These are phyloP conservation scores for Prietella phreatophila DNA, from an alignment of 2,113 vertebrate species.

Conservation along the genomic window DNA sequence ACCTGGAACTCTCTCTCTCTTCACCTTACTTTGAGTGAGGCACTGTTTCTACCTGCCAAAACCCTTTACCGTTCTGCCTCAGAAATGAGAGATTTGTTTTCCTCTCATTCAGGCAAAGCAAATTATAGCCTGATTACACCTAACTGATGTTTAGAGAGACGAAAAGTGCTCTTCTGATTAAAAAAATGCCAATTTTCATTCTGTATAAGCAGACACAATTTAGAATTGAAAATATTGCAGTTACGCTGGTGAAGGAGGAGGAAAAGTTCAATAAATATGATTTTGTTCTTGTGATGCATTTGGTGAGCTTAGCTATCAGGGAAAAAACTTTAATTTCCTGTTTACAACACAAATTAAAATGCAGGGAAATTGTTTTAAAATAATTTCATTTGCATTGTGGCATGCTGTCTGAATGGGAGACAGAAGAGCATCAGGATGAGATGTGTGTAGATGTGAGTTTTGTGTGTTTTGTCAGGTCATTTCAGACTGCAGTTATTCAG, in stretches of 20 bases:
- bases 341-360: slow-evolving; percentile 10
- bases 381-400: neutral
- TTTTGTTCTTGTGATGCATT: slow-evolving; percentile 7
- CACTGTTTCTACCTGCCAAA: slow-evolving; percentile 1
- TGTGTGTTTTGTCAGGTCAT: slow-evolving; percentile 4
- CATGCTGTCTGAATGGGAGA: neutral
- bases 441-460: neutral
- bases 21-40: neutral
- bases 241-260: neutral
- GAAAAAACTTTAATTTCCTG: neutral
- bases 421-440: neutral
- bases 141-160: slow-evolving; percentile 6
- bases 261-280: neutral
- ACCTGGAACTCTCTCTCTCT: neutral
- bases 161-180: neutral
- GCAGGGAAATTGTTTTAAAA: slow-evolving; percentile 14
- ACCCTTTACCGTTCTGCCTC: neutral
- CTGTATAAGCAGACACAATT: neutral
- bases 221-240: slow-evolving; percentile 1
- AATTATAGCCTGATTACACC: slow-evolving; percentile 23
- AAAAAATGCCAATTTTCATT: neutral
- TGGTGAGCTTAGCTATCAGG: neutral
- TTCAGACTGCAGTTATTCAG: slow-evolving; percentile 32
- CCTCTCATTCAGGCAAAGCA: neutral
- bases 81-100: neutral